A percentile compares a stretch with the other conserved stretches of the same genome.
Conservation (phyloP, 2,888 invertebrate genomes). For the Microctonus hyperodae region DNA sequence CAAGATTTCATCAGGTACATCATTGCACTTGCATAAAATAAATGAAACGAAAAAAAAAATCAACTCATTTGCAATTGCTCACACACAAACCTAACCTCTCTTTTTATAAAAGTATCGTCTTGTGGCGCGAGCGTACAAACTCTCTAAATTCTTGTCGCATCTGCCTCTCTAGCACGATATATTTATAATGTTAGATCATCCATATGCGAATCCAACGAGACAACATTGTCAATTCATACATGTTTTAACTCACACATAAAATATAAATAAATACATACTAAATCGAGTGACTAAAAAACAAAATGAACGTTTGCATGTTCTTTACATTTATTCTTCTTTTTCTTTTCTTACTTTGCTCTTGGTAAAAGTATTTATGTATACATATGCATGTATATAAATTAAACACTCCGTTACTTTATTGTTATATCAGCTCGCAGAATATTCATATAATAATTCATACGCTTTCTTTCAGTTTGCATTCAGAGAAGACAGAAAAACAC, state of each 20-base stretch:
- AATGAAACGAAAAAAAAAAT: not conserved
- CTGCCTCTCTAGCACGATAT: not conserved
- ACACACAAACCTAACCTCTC: constrained; percentile 36
- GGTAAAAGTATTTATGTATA: too few species aligned
- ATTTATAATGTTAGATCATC: constrained; percentile 15
- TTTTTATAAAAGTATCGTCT: constrained; percentile 13
- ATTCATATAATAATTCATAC: constrained; percentile 10
- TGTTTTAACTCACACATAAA: not conserved
- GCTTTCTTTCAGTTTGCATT: not conserved
- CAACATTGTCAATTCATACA: constrained; percentile 21
- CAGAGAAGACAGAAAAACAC: constrained; percentile 26
- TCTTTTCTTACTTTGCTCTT: constrained; percentile 12
- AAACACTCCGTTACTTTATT: too few species aligned
- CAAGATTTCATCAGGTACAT: not conserved
- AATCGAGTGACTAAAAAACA: too few species aligned
- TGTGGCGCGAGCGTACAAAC: not conserved
- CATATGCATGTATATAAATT: too few species aligned
- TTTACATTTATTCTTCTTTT: not conserved
- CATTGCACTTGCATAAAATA: not conserved
- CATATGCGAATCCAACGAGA: constrained; percentile 15
- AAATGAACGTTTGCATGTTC: not conserved
- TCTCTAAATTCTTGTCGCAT: constrained; percentile 6
- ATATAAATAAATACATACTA: not conserved
- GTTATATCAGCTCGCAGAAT: too few species aligned
- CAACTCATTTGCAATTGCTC: not conserved